Evolutionary conservation across 2,113 vertebrate genomes (phyloP).

Genomic region (Varanus salvator): DNA sequence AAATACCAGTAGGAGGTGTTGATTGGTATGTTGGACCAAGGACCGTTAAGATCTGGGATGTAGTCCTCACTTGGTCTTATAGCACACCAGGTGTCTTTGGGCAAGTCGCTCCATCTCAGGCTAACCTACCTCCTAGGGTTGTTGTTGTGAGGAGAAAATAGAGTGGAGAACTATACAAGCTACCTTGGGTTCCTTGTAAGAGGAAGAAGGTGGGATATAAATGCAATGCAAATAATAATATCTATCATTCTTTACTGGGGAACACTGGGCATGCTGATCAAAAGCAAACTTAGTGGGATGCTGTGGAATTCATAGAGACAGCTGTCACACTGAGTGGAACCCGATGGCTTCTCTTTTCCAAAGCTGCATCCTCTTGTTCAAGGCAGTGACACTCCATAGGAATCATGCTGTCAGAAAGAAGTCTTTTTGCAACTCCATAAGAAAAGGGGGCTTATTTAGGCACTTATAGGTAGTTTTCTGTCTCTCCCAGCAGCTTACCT

Average conservation of each 20-base stretch:
- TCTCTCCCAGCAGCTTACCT: conserved; percentile 45
- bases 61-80: no score
- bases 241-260: not conserved
- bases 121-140: no score
- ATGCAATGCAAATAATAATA: no score
- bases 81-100: no score
- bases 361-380: conserved; percentile 39
- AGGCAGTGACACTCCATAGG: not conserved
- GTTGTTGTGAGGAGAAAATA: no score
- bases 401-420: conserved; percentile 38
- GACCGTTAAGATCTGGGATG: no score
- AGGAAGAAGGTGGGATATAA: no score
- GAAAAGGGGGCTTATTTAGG: conserved; percentile 44
- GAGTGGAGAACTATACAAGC: no score
- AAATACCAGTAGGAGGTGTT: no score
- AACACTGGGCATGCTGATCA: not conserved
- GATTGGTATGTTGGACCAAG: no score
- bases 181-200: no score
- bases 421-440: conserved; percentile 39
- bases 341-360: not conserved
- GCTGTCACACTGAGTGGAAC: not conserved
- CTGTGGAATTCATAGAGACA: conserved; percentile 24
- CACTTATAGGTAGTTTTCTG: conserved; percentile 54
- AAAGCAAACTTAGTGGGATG: not conserved
- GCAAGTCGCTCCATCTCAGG: no score